Conservation (phyloP, 1,140 invertebrate species). For the Uloborus diversus region DNA sequence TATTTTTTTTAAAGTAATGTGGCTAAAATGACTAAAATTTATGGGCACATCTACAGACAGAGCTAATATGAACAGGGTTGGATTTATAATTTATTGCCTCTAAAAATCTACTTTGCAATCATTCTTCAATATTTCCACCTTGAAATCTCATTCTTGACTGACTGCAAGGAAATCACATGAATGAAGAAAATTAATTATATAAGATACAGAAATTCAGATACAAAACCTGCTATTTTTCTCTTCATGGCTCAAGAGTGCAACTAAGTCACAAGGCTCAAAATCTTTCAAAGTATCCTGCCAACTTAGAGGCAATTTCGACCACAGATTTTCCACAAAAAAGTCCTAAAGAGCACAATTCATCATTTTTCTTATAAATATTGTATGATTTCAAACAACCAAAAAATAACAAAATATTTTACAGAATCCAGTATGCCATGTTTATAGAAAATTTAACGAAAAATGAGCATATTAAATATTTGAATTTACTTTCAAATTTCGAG, state of each 20-base stretch:
- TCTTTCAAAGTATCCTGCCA: slow-evolving; percentile 59
- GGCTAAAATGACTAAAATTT: too few relatives aligned
- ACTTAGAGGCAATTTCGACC: slow-evolving; percentile 60
- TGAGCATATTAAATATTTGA: not conserved
- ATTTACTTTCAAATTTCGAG: not conserved
- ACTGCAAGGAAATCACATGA: not conserved
- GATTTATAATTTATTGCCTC: too few relatives aligned
- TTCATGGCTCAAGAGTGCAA: slow-evolving; percentile 48
- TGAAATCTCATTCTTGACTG: too few relatives aligned
- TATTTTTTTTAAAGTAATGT: too few relatives aligned
- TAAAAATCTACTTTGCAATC: too few relatives aligned
- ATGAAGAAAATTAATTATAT: not conserved
- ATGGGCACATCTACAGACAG: too few relatives aligned
- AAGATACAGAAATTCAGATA: not conserved
- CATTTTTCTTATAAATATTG: not conserved
- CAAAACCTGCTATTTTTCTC: not conserved
- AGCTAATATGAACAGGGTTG: too few relatives aligned
- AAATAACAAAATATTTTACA: not conserved
- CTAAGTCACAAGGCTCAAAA: slow-evolving; percentile 58
- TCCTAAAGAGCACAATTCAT: slow-evolving; percentile 59
- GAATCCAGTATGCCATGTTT: not conserved
- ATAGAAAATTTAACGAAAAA: not conserved
- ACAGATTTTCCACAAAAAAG: slow-evolving; percentile 63
- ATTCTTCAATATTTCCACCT: not conserved
- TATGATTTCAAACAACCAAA: not conserved